These are phyloP conservation scores for Notiomystis cincta DNA, from an alignment of 2,113 vertebrate species.

Conservation along the genomic window DNA sequence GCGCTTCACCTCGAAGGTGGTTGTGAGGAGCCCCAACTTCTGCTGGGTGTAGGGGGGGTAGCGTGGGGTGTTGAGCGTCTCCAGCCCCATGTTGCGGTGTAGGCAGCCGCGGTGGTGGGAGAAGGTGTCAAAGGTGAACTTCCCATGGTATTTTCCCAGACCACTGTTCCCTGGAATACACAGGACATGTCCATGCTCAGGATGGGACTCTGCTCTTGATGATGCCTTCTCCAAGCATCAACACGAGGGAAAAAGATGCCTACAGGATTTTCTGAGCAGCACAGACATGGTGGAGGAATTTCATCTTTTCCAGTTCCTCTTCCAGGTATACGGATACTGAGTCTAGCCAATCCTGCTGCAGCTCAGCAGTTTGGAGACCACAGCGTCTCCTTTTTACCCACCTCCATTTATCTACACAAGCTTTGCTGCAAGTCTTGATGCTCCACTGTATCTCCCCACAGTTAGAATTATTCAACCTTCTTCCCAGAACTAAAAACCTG, in stretches of 20 bases:
- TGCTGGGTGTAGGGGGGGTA: constrained; percentile 82
- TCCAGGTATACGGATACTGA: not conserved
- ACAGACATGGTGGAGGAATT: not conserved
- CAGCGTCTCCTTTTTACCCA: not conserved
- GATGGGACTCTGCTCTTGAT: fast-evolving
- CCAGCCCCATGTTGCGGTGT: constrained; percentile 77
- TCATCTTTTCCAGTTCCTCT: not conserved
- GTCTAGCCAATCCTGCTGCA: not conserved
- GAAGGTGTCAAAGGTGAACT: constrained; percentile 87
- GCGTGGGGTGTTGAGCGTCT: constrained; percentile 78
- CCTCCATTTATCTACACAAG: not conserved
- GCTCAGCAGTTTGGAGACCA: not conserved
- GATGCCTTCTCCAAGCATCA: not conserved
- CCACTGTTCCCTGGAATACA: constrained; percentile 79
- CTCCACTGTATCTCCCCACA: fast-evolving
- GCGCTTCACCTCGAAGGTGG: constrained; percentile 49
- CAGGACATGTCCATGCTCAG: not conserved
- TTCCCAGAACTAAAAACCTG: not conserved
- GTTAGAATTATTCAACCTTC: not conserved
- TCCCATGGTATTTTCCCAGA: constrained; percentile 84
- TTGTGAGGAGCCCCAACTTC: constrained; percentile 73
- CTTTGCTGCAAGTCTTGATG: not conserved
- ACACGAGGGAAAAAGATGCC: not conserved
- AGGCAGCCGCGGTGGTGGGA: constrained; percentile 79
- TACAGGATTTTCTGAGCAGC: not conserved